Base-by-base conservation (phyloP, 1,140 invertebrate genomes). In the Aphelenchoides besseyi region DNA sequence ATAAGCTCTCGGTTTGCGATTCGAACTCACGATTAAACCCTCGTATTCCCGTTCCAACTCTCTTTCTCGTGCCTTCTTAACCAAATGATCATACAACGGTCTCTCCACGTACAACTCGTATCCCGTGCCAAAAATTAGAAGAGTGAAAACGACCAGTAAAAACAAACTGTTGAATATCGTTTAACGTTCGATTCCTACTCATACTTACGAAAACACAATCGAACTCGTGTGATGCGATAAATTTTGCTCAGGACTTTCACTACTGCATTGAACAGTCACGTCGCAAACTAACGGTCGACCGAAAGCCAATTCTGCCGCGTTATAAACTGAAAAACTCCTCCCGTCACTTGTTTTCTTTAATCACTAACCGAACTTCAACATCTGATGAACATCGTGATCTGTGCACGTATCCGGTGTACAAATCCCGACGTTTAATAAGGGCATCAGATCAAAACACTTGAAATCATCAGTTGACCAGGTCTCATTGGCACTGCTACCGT, bases 401-500 rank as follows among this genome's bases (percentile, higher is more conserved):
- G 82, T 83, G 48, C 82, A 83, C 5, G 80, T 79, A 62, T 83
- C 83, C 3, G 82, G 82, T 35, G 74, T 75, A 55, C 82, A 83
- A 16, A 83, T 55, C 32, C 82, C 82, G 28, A 83, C 70, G 63
- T 83, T 83, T 1, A 83, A 41, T 23, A 83, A 69, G 8, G 82
- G 82, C 61, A 83, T 64, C 54, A 83, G 63, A 30, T 79, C 76
- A 37, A 83, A 83, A 61, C 82, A 83, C 33, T 66, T 71, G 28
- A 53, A 66, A 59, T 84, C 81, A n/a, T 84, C 78, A 2, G 71
- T 59, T 12, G 35, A 55, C 74, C 79, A 78, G 8, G 64, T 66
- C 1, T 72, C 73, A 9, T 28, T 68, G 8, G 67, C 8, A 8
- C 5, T 28, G 30, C 67, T 68, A 8, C 3, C 62, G 9, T 64